A percentile compares a stretch with the other conserved stretches of the same genome.
These are phyloP conservation scores for Morpho deidamia DNA, from an alignment of 2,888 invertebrate genomes.

Conservation along the genomic window DNA sequence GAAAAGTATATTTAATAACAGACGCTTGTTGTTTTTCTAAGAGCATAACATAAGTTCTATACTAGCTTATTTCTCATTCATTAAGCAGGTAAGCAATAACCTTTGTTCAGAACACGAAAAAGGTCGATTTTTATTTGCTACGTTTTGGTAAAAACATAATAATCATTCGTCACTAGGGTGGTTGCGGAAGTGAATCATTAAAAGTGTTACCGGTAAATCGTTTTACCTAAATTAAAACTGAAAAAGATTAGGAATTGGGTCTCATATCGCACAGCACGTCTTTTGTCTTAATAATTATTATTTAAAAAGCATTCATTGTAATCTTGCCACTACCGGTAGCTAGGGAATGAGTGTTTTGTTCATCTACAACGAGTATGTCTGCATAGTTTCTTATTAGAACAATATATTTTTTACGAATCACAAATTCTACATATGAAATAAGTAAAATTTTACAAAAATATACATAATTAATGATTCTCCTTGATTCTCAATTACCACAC, in stretches of 20 bases:
- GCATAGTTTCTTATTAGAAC: too few relatives aligned
- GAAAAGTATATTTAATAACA: conserved; percentile 35
- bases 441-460: too few relatives aligned
- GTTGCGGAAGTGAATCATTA: conserved; percentile 9
- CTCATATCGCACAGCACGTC: too few relatives aligned
- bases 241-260: background rate
- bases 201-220: conserved; percentile 1
- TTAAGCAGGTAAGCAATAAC: conserved; percentile 4
- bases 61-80: background rate
- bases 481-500: too few relatives aligned
- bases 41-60: conserved; percentile 4
- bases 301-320: too few relatives aligned
- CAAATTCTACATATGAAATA: too few relatives aligned
- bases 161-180: conserved; percentile 2
- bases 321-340: too few relatives aligned
- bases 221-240: background rate
- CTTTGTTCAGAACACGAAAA: background rate
- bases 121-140: conserved; percentile 5
- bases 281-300: too few relatives aligned
- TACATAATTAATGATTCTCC: too few relatives aligned
- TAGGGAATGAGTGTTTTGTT: too few relatives aligned
- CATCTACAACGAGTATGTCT: too few relatives aligned
- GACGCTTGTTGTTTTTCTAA: conserved; percentile 21
- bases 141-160: background rate
- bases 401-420: too few relatives aligned